These are phyloP conservation scores for Drosophila aldrichi DNA, from an alignment of 2,888 invertebrate species.

Conservation along the genomic window DNA sequence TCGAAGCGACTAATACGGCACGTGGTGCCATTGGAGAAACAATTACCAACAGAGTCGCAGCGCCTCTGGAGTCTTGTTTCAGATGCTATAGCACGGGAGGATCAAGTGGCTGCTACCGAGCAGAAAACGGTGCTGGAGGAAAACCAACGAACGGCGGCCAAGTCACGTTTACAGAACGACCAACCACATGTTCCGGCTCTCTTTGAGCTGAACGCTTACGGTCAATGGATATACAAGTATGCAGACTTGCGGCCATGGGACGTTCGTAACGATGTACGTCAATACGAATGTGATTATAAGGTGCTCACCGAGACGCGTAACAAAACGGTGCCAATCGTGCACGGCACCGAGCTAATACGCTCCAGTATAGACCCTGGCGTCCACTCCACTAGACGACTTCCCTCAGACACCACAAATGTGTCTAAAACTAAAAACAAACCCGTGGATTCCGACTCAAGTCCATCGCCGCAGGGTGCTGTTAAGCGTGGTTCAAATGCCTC, in stretches of 20 bases:
- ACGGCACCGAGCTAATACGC: constrained; percentile 38
- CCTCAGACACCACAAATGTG: neutral
- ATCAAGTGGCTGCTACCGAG: constrained; percentile 95
- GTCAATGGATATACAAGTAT: constrained; percentile 90
- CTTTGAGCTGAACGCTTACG: constrained; percentile 88
- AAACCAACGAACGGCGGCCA: constrained; percentile 91
- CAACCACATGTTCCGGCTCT: constrained; percentile 90
- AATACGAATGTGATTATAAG: constrained; percentile 93
- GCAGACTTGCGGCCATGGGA: constrained; percentile 96
- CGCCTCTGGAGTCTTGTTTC: constrained; percentile 95
- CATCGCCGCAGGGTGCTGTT: constrained; percentile 81
- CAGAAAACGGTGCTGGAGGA: constrained; percentile 96
- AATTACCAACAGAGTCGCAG: constrained; percentile 93
- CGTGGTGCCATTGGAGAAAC: constrained; percentile 91
- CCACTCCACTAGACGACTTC: constrained; percentile 30
- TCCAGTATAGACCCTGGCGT: constrained; percentile 10
- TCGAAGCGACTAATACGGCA: constrained; percentile 90
- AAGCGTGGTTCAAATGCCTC: constrained; percentile 55
- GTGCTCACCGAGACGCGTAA: constrained; percentile 92
- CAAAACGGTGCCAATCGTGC: constrained; percentile 88
- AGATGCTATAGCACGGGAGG: constrained; percentile 92
- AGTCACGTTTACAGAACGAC: constrained; percentile 88
- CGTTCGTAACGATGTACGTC: constrained; percentile 92
- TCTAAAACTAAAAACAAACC: constrained; percentile 63
- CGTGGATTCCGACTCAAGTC: constrained; percentile 86